Evolutionary conservation across 2,113 vertebrate genomes (phyloP).

Genomic region (Craseonycteris thonglongyai): DNA sequence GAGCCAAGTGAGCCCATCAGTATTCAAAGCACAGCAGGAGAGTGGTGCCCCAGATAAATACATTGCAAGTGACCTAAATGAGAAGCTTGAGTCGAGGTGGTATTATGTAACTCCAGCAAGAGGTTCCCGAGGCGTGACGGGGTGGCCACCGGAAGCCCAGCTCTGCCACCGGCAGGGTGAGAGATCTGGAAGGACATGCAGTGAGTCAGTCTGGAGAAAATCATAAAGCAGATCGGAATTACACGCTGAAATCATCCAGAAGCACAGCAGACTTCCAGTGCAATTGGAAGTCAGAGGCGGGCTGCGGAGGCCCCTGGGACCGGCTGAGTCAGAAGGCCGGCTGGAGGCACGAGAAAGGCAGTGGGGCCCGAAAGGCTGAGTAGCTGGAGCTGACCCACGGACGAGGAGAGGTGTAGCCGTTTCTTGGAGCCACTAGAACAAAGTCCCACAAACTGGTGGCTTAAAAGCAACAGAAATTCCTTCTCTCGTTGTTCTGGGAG

Average conservation of each 20-base stretch:
- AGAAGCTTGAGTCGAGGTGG: background rate
- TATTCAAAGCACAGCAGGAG: conserved; percentile 36
- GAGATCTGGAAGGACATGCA: background rate
- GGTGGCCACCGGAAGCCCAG: background rate
- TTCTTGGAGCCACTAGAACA: background rate
- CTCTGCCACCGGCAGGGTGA: background rate
- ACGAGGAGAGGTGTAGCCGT: background rate
- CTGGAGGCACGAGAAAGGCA: background rate
- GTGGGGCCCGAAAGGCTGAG: background rate
- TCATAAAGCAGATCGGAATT: background rate
- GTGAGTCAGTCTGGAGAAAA: background rate
- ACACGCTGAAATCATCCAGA: background rate
- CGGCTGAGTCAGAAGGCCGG: background rate
- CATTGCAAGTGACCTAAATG: conserved; percentile 34
- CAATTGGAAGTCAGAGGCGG: background rate
- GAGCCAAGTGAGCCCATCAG: conserved; percentile 15
- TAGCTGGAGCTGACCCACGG: too few species aligned
- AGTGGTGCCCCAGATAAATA: conserved; percentile 49
- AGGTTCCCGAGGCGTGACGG: background rate
- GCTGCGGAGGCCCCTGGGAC: background rate
- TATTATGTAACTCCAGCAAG: background rate
- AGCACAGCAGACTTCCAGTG: background rate
- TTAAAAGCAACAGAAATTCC: background rate
- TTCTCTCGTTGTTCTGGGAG: background rate
- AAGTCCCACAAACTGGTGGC: background rate